Percentiles rank a stretch among this genome's conserved stretches.
phyloP scores from a whole-genome alignment of 2,888 invertebrate species.

The Ellobium chinense region DNA sequence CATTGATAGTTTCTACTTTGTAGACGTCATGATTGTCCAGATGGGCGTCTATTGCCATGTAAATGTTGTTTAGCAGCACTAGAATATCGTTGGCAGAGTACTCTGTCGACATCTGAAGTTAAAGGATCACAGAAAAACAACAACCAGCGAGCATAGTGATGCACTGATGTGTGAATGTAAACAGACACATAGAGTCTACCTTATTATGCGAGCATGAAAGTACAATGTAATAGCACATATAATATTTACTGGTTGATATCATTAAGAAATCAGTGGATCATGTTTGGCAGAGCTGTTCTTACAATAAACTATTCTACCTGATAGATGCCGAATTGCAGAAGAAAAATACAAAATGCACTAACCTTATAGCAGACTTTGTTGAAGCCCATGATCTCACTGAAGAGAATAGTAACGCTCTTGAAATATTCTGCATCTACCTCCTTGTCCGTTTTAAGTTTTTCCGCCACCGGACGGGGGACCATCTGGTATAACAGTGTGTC shows the following conservation, averaged over 20 bases:
- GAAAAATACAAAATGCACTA: no score
- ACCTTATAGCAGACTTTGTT: constrained; percentile 36
- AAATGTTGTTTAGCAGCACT: constrained; percentile 52
- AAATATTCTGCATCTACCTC: constrained; percentile 60
- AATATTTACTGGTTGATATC: no score
- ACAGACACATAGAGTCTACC: no score
- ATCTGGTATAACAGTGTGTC: constrained; percentile 66
- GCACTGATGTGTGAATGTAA: no score
- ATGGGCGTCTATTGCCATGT: constrained; percentile 51
- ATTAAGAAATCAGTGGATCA: no score
- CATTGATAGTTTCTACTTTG: constrained; percentile 57
- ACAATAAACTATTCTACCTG: no score
- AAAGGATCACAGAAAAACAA: not conserved
- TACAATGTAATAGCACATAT: no score
- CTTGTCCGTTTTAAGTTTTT: constrained; percentile 56
- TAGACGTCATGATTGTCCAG: constrained; percentile 47
- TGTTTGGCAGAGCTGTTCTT: no score
- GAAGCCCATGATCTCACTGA: constrained; percentile 58
- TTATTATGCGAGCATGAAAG: no score
- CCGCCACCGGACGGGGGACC: constrained; percentile 64
- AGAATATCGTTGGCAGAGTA: constrained; percentile 47
- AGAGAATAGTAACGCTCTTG: constrained; percentile 57
- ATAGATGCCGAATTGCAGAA: no score
- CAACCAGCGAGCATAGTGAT: no score
- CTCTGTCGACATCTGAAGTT: constrained; percentile 19